These are phyloP conservation scores for Diaperis boleti DNA, from an alignment of 2,888 invertebrate species.

Conservation along the genomic window DNA sequence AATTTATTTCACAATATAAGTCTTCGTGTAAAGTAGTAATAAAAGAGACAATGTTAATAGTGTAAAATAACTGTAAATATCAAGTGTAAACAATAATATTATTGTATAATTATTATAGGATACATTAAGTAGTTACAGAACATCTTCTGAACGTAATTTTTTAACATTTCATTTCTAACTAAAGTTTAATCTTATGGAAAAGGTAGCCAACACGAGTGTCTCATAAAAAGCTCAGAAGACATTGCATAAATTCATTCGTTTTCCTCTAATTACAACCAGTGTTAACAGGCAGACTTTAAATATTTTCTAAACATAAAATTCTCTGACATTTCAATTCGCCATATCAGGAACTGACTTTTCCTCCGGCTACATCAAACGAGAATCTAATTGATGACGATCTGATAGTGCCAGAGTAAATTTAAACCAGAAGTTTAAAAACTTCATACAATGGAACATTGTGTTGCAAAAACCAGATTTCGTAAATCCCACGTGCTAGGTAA, in stretches of 20 bases:
- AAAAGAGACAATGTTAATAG: no score
- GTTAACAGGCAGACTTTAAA: constrained; percentile 12
- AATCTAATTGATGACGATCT: constrained; percentile 14
- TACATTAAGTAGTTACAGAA: no score
- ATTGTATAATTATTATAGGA: no score
- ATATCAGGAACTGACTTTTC: constrained; percentile 4
- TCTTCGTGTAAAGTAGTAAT: no score
- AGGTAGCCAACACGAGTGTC: no score
- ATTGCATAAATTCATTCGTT: constrained; percentile 1
- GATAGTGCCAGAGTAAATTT: constrained; percentile 10
- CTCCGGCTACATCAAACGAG: constrained; percentile 29
- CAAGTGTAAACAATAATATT: no score
- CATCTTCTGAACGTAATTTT: no score
- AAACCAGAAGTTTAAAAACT: constrained; percentile 15
- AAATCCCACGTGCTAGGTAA: constrained; percentile 32
- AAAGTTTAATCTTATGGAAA: no score
- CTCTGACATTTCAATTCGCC: constrained; percentile 16
- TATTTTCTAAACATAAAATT: constrained; percentile 20
- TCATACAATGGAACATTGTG: constrained; percentile 18
- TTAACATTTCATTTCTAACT: no score
- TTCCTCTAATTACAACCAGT: neutral
- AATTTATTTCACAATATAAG: no score
- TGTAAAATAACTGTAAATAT: no score
- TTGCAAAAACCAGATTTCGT: constrained; percentile 24
- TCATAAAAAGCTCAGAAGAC: neutral